These are phyloP conservation scores for Petrophora chlorosata DNA, from an alignment of 2,888 invertebrate genomes.

Conservation along the genomic window DNA sequence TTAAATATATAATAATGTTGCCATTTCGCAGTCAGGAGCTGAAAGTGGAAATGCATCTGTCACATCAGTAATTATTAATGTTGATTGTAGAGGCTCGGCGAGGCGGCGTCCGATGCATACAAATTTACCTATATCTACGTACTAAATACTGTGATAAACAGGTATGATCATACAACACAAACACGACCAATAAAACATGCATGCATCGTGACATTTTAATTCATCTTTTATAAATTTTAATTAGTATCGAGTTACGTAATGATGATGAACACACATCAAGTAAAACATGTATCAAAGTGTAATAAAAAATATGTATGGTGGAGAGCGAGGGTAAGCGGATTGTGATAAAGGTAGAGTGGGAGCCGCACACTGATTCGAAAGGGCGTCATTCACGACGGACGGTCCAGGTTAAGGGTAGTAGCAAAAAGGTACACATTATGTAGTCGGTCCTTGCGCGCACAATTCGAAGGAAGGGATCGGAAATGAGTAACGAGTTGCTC, in stretches of 20 bases:
- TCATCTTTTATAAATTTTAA: slow-evolving; percentile 11
- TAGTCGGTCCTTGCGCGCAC: slow-evolving; percentile 46
- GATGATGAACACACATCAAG: slow-evolving; percentile 16
- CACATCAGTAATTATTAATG: slow-evolving; percentile 30
- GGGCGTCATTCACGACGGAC: slow-evolving; percentile 48
- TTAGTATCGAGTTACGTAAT: slow-evolving; percentile 14
- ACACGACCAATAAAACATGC: slow-evolving; percentile 32
- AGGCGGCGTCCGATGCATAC: slow-evolving; percentile 13
- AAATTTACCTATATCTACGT: slow-evolving; percentile 10
- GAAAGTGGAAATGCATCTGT: slow-evolving; percentile 35
- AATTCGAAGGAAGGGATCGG: slow-evolving; percentile 64
- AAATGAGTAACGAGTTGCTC: slow-evolving; percentile 76
- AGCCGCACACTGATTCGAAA: slow-evolving; percentile 44
- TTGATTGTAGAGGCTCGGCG: slow-evolving; percentile 4
- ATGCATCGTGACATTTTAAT: slow-evolving; percentile 26
- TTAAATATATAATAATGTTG: slow-evolving; percentile 6
- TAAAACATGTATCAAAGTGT: slow-evolving; percentile 7
- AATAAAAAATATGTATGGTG: slow-evolving; percentile 22
- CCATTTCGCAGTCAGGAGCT: slow-evolving; percentile 31
- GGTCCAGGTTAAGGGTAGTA: slow-evolving; percentile 47
- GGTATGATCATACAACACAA: slow-evolving; percentile 25
- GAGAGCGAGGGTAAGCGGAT: slow-evolving; percentile 38
- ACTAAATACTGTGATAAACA: slow-evolving; percentile 12
- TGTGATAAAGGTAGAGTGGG: slow-evolving; percentile 31
- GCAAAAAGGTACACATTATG: slow-evolving; percentile 64